Base-by-base conservation (phyloP, 1,140 invertebrate genomes). In the Rhopalosiphum padi region DNA sequence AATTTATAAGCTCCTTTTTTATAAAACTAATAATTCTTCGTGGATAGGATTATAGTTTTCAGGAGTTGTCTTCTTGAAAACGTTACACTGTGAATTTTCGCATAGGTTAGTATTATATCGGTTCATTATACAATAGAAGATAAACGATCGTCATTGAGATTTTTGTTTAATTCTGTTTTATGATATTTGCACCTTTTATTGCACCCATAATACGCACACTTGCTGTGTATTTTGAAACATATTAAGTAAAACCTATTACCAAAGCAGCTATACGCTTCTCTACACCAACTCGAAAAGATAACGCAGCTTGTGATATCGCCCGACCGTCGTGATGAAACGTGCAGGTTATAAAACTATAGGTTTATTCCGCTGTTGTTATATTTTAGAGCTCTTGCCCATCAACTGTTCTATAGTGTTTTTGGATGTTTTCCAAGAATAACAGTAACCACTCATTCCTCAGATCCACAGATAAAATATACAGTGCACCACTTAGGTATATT, bases 11-110 rank as follows among this genome's bases (percentile, higher is more conserved):
- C 53, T 7, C 1, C 4, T 68, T 68, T n/a, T 68, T 68, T 11
- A 25, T 60, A 11, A 68, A n/a, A 68, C 4, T 68, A 15, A 11
- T 1, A n/a, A 18, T 68, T 68, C n/a, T n/a, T 68, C 9, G 11
- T 68, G 4, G 2, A 21, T 15, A n/a, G 46, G 11, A 68, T 6
- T 5, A 18, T 68, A 68, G 30, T 5, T n/a, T 21, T 68, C 30
- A n/a, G 15, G 5, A 0, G n/a, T n/a, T 0, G 11, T n/a, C 11
- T 18, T 18, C 3, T n/a, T n/a, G n/a, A 18, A 68, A 68, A n/a
- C 6, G n/a, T 18, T n/a, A 18, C 60, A 18, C 30, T 15, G 4
- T 68, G 30, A 11, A n/a, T n/a, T 68, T n/a, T 3, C 3, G 15
- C 60, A 18, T 68, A 15, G 30, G 11, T 68, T 68, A 15, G n/a